phyloP scores from a whole-genome alignment of 1,140 invertebrate species.

The Galleria mellonella region DNA sequence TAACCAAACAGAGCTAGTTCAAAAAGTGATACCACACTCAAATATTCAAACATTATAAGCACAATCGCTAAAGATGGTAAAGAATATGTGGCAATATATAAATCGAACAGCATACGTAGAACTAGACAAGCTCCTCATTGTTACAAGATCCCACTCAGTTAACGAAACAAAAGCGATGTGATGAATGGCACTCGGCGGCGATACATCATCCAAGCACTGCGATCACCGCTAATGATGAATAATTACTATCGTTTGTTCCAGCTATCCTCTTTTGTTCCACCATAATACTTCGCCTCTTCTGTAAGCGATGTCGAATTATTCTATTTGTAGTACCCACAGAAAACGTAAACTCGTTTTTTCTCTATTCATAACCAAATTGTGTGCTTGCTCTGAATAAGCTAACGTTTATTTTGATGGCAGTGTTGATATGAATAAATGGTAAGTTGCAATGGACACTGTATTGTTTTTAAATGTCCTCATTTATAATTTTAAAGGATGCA shows the following conservation, averaged over 20 bases:
- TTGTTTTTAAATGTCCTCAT: too few relatives aligned
- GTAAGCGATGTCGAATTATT: slow-evolving; percentile 8
- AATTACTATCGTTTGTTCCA: slow-evolving; percentile 35
- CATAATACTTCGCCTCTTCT: slow-evolving; percentile 6
- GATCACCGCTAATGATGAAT: slow-evolving; percentile 38
- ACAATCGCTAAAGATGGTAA: too few relatives aligned
- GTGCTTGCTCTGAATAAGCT: neutral
- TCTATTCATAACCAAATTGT: slow-evolving; percentile 15
- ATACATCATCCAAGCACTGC: slow-evolving; percentile 31
- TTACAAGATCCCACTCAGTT: neutral
- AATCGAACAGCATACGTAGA: too few relatives aligned
- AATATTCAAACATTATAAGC: too few relatives aligned
- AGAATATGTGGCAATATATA: too few relatives aligned
- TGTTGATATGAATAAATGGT: too few relatives aligned
- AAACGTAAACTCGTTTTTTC: slow-evolving; percentile 5
- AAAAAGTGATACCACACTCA: too few relatives aligned
- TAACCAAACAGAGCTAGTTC: too few relatives aligned
- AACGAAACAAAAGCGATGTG: slow-evolving; percentile 22
- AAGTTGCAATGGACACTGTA: too few relatives aligned
- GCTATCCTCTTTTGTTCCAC: slow-evolving; percentile 23
- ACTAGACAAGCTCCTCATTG: too few relatives aligned
- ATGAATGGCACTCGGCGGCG: slow-evolving; percentile 25
- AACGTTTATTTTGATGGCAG: too few relatives aligned
- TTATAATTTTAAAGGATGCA: too few relatives aligned
- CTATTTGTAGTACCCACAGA: slow-evolving; percentile 3